A percentile compares a stretch with the other conserved stretches of the same genome.
These are phyloP conservation scores for Eulithis prunata DNA, from an alignment of 2,888 invertebrate species.

Conservation along the genomic window DNA sequence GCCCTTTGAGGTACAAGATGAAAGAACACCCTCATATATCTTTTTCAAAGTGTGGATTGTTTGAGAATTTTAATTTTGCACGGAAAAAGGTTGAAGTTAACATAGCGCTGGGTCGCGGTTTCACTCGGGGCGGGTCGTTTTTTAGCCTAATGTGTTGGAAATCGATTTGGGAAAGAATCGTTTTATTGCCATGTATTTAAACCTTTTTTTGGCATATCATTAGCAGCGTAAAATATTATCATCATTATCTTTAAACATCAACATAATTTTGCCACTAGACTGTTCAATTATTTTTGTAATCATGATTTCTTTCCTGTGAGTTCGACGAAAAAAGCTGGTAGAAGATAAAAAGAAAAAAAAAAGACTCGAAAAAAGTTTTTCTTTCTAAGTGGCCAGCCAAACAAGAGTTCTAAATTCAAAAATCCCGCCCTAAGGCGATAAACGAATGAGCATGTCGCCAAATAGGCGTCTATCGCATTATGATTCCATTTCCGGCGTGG, in stretches of 20 bases:
- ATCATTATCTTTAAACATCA: too few species aligned
- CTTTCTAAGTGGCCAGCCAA: too few species aligned
- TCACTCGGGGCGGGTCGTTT: slow-evolving; percentile 33
- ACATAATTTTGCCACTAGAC: too few species aligned
- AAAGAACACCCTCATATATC: slow-evolving; percentile 82
- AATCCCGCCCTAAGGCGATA: slow-evolving; percentile 6
- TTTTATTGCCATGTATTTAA: slow-evolving; percentile 3
- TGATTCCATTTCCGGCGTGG: slow-evolving; percentile 46
- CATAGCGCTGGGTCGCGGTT: slow-evolving; percentile 32
- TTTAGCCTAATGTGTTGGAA: slow-evolving; percentile 31
- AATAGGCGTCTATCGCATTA: slow-evolving; percentile 33
- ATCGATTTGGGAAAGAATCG: slow-evolving; percentile 28
- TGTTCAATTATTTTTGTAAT: too few species aligned
- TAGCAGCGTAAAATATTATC: too few species aligned
- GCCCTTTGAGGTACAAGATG: slow-evolving; percentile 71
- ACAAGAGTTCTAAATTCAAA: background rate
- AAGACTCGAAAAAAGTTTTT: too few species aligned
- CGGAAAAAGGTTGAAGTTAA: slow-evolving; percentile 51
- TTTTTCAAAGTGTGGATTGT: slow-evolving; percentile 81
- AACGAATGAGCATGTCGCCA: slow-evolving; percentile 10
- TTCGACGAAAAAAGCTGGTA: too few species aligned
- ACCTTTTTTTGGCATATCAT: too few species aligned
- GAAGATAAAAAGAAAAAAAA: too few species aligned
- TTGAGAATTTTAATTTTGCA: slow-evolving; percentile 80
- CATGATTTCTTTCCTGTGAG: too few species aligned